Conservation (phyloP, 2,113 vertebrate genomes). For the Lamprotornis superbus region DNA sequence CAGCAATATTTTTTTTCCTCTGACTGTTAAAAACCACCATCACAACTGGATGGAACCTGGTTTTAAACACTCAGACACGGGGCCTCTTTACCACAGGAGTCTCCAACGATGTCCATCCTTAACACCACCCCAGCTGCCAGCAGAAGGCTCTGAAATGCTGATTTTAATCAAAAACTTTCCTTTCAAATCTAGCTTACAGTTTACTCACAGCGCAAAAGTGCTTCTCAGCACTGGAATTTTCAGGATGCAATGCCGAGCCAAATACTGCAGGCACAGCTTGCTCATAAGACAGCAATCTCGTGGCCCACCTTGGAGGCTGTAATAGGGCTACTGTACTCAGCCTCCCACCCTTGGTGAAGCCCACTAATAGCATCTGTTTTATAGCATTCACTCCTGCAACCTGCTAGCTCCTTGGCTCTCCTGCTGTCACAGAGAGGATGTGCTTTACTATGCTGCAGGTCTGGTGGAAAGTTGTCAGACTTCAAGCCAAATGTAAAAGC, state of each 20-base stretch:
- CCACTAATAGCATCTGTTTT: conserved; percentile 75
- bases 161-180: conserved; percentile 61
- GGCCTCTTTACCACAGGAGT: conserved; percentile 29
- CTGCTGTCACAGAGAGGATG: conserved; percentile 64
- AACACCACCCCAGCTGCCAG: conserved; percentile 30
- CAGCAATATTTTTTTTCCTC: conserved; percentile 38
- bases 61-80: conserved; percentile 19
- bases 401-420: conserved; percentile 66
- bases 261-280: conserved; percentile 61
- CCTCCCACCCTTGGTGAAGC: conserved; percentile 63
- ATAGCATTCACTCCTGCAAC: conserved; percentile 70
- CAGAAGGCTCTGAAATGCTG: conserved; percentile 46
- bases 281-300: conserved; percentile 60
- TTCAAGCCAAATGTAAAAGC: conserved; percentile 70
- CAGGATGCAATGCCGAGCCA: conserved; percentile 60
- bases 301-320: conserved; percentile 71
- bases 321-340: conserved; percentile 70
- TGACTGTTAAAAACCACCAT: conserved; percentile 41
- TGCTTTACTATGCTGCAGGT: conserved; percentile 74
- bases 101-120: conserved; percentile 38
- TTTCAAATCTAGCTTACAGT: conserved; percentile 56
- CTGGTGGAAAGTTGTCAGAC: conserved; percentile 74
- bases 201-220: conserved; percentile 57
- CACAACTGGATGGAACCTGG: conserved; percentile 51
- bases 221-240: conserved; percentile 65